Base-by-base conservation (phyloP, 2,797 vertebrate genomes). In the Lerista edwardsae region DNA sequence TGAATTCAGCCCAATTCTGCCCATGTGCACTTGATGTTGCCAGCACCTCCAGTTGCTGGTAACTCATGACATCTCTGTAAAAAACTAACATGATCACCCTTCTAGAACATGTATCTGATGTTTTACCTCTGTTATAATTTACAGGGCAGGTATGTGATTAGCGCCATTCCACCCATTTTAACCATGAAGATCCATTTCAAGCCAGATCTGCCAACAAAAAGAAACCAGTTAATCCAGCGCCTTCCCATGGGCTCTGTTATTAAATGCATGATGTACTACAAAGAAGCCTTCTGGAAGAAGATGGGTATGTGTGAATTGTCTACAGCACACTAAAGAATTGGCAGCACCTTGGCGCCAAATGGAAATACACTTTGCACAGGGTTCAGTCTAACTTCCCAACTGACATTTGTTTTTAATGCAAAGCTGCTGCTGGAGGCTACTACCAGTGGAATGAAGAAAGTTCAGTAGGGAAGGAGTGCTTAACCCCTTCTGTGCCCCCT, bases 221-320 rank as follows among this genome's bases (percentile, higher is more conserved):
- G 97, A 91, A 97, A 96, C 86, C 96, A 97, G 86, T 84, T 97
- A 93, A 97, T 97, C 86, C 97, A 97, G 7, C 96, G 96, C 62
- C 87, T 97, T 86, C 97, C 97, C 23, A 97, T 97, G 97, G 97
- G 97, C 0, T 94, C 95, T 87, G 89, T 97, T 86, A 97, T 97
- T 88, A 97, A 97, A 84, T 96, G 96, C 87, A 97, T 97, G 96
- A 89, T 97, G 93, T 97, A 97, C 94, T 97, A 97, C 91, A 96
- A 87, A 81, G 96, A 96, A 84, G 93, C 96, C 69, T 97, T 97
- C 93, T 97, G 97, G 97, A 94, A 88, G 83, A 97, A 89, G 86
- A 96, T 94, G 69, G 96, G 97, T 97, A 94, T 7, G 94, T 78
- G 69, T 77, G 39, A 39, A 57, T 72, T 31, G 71, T n/a, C 44